Conservation (phyloP, 2,797 vertebrate species). For the Poecilia wingei region DNA sequence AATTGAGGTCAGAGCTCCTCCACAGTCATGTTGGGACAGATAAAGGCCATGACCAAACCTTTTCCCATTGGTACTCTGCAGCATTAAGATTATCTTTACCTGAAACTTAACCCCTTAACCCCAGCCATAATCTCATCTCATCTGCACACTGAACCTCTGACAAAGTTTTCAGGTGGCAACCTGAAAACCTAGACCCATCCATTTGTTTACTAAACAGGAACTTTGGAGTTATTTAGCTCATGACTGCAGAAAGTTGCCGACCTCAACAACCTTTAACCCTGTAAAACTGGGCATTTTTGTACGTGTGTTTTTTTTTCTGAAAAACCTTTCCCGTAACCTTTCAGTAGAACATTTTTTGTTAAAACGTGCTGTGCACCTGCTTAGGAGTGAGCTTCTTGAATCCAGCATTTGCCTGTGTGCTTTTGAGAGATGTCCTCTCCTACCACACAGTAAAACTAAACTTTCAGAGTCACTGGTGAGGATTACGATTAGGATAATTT, state of each 20-base stretch:
- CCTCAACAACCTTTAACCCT: background rate
- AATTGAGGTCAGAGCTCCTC: background rate
- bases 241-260: background rate
- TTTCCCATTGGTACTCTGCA: background rate
- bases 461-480: slow-evolving; percentile 59
- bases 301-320: background rate
- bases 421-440: slow-evolving; percentile 11
- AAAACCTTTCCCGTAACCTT: background rate
- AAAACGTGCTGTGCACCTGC: slow-evolving; percentile 10
- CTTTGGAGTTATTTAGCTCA: background rate
- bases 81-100: background rate
- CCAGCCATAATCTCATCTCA: background rate
- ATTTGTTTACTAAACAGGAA: background rate
- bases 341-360: background rate
- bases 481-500: slow-evolving; percentile 73
- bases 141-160: background rate
- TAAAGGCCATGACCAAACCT: background rate
- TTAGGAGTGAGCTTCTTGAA: background rate
- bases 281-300: background rate
- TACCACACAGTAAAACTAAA: slow-evolving; percentile 57
- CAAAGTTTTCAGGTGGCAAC: background rate
- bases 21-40: background rate
- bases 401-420: background rate
- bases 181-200: background rate
- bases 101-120: background rate